Evolutionary conservation across 2,797 vertebrate species (phyloP).

Genomic region (Loris lydekkerianus): DNA sequence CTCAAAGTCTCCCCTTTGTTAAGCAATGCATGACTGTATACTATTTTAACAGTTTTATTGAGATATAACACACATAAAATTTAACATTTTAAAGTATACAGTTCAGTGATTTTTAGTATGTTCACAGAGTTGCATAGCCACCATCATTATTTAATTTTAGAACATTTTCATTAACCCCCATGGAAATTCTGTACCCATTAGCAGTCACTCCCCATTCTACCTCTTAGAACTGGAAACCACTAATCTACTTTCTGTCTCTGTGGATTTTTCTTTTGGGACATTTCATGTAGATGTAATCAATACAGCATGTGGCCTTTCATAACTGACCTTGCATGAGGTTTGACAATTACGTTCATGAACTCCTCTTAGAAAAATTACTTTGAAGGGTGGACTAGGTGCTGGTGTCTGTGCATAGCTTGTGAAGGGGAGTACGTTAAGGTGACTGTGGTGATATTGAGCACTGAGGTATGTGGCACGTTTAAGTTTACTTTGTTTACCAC

Average conservation of each 20-base stretch:
- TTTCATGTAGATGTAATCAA: neutral
- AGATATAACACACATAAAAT: neutral
- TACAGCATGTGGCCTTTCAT: neutral
- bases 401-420: no score
- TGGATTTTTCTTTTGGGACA: constrained; percentile 37
- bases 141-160: neutral
- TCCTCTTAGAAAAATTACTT: no score
- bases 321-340: neutral
- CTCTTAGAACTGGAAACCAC: neutral
- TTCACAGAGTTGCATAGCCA: neutral
- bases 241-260: neutral
- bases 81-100: constrained; percentile 1
- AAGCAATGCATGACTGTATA: neutral
- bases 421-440: no score
- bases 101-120: constrained; percentile 11
- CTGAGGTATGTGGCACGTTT: no score
- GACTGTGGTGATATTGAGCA: no score
- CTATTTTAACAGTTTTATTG: constrained; percentile 26
- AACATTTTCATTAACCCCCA: neutral
- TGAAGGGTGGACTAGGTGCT: no score
- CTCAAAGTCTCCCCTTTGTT: neutral
- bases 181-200: neutral
- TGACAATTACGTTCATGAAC: no score
- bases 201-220: neutral
- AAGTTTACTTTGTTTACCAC: neutral